These are phyloP conservation scores for Alces alces DNA, from an alignment of 2,113 vertebrate species.

Conservation along the genomic window DNA sequence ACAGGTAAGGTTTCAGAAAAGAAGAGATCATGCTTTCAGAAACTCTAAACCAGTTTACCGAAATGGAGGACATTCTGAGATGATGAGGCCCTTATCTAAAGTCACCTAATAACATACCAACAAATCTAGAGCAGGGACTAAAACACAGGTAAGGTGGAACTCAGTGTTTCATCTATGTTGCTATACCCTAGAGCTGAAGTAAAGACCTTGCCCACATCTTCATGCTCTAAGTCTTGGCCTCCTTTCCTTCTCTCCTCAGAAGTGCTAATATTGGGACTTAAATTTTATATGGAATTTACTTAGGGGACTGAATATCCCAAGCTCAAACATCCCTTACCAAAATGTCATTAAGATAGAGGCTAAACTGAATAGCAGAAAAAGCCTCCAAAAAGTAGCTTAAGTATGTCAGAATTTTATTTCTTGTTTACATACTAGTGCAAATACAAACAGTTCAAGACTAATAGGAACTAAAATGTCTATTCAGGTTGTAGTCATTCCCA, in stretches of 20 bases:
- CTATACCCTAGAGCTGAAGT: not conserved
- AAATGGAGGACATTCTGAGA: not conserved
- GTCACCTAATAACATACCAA: not conserved
- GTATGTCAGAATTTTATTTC: not conserved
- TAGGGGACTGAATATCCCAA: not conserved
- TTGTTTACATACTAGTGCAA: not conserved
- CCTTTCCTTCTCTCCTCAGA: not conserved
- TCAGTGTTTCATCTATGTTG: not conserved
- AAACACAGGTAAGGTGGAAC: not conserved
- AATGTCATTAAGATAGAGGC: not conserved
- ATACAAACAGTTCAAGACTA: not conserved
- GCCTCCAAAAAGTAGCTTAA: not conserved
- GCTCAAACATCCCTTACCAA: not conserved
- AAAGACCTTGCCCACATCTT: not conserved
- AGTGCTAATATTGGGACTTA: not conserved
- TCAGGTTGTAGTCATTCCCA: not conserved
- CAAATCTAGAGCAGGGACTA: not conserved
- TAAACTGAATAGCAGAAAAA: not conserved
- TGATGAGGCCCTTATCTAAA: not conserved
- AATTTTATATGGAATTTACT: slow-evolving; percentile 27
- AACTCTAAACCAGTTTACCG: not conserved
- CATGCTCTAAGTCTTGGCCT: not conserved
- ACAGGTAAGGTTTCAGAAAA: slow-evolving; percentile 75
- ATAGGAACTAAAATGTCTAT: not conserved
- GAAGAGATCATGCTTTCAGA: not conserved